A percentile compares a stretch with the other conserved stretches of the same genome.
Conservation (phyloP, 2,888 invertebrate species). For the Lithophane semibrunnea region DNA sequence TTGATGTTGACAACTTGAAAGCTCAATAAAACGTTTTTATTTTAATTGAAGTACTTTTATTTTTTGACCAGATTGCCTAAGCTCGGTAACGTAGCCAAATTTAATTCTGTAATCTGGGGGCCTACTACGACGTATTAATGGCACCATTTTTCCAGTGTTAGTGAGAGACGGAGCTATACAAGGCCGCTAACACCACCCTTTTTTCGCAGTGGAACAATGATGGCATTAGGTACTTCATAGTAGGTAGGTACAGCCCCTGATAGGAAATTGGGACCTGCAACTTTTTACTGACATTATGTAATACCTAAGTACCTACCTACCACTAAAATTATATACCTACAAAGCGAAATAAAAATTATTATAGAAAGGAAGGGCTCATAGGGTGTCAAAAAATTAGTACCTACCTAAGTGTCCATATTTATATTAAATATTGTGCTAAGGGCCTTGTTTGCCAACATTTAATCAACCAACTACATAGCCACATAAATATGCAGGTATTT, state of each 20-base stretch:
- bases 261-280: neutral
- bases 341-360: too few species aligned
- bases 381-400: too few species aligned
- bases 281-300: neutral
- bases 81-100: neutral
- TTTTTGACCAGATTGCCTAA: neutral
- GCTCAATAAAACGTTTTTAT: conserved; percentile 23
- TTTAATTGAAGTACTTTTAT: neutral
- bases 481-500: neutral
- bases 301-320: neutral
- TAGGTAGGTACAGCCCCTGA: neutral
- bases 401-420: too few species aligned
- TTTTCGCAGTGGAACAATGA: too few species aligned
- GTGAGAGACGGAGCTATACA: too few species aligned
- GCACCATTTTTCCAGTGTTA: too few species aligned
- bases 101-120: neutral
- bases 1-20: neutral
- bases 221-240: too few species aligned
- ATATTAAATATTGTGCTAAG: neutral
- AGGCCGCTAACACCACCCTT: too few species aligned
- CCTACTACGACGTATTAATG: too few species aligned
- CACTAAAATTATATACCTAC: too few species aligned
- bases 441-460: neutral
- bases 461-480: neutral
- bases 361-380: too few species aligned